Percentiles rank a stretch among this genome's conserved stretches.
These are phyloP conservation scores for Drosophila miranda DNA, from an alignment of 1,140 invertebrate species.

Conservation along the genomic window DNA sequence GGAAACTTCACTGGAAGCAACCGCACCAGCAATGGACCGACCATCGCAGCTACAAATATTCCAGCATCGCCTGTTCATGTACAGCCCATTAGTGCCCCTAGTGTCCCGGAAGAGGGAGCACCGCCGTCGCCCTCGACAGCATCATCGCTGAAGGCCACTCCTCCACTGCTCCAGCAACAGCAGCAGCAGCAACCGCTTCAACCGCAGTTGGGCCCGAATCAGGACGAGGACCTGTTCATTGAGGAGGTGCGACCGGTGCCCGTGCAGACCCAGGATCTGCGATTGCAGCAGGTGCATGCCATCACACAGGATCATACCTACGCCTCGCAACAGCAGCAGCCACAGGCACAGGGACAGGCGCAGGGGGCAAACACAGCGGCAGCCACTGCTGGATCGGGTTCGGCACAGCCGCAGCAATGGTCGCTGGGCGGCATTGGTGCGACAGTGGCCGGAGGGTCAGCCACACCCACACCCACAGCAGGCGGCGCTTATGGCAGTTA, in stretches of 20 bases:
- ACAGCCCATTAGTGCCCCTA: no score
- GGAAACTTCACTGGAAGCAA: no score
- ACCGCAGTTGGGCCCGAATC: constrained; percentile 41
- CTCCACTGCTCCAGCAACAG: constrained; percentile 7
- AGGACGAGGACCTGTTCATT: constrained; percentile 77
- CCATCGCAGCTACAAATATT: constrained; percentile 7
- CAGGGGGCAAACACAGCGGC: constrained; percentile 15
- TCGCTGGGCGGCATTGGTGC: constrained; percentile 77
- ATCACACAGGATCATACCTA: constrained; percentile 93
- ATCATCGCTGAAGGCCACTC: background rate
- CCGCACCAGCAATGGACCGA: no score
- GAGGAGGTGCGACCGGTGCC: constrained; percentile 81
- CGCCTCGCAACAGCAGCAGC: constrained; percentile 84
- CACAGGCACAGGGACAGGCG: constrained; percentile 75
- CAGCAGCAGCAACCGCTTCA: constrained; percentile 27
- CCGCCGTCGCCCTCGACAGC: background rate
- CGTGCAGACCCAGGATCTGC: constrained; percentile 83
- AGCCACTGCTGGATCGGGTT: constrained; percentile 11
- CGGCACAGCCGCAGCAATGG: constrained; percentile 65
- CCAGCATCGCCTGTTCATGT: no score
- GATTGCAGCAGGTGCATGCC: constrained; percentile 83
- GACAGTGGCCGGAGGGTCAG: constrained; percentile 36
- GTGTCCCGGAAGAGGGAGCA: no score
- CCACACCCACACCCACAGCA: constrained; percentile 22
- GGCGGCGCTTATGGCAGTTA: constrained; percentile 35